These are phyloP conservation scores for Pseudoatta argentina DNA, from an alignment of 1,140 invertebrate species.

Conservation along the genomic window DNA sequence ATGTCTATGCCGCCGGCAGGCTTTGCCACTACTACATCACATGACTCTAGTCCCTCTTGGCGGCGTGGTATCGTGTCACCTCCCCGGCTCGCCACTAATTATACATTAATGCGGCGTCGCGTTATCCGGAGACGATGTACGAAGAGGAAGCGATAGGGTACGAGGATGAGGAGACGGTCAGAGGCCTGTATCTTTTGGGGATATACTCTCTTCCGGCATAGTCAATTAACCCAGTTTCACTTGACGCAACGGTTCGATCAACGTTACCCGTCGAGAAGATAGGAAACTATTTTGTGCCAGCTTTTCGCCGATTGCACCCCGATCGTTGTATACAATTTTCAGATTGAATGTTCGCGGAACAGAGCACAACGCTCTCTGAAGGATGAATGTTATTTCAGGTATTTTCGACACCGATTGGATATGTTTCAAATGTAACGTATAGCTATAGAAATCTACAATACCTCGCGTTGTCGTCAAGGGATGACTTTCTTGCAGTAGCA, in stretches of 20 bases:
- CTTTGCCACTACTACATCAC: constrained; percentile 77
- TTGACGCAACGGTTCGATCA: constrained; percentile 69
- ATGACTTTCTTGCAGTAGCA: background rate
- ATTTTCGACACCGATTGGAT: constrained; percentile 55
- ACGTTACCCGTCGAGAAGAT: constrained; percentile 50
- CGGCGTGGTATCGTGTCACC: constrained; percentile 73
- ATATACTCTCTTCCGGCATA: constrained; percentile 66
- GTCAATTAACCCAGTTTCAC: constrained; percentile 79
- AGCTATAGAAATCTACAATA: background rate
- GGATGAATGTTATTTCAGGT: constrained; percentile 49
- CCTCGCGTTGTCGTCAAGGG: background rate
- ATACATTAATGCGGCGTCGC: constrained; percentile 78
- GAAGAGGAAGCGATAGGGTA: constrained; percentile 52
- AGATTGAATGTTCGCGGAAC: constrained; percentile 55
- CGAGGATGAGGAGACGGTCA: background rate
- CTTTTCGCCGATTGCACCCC: constrained; percentile 56
- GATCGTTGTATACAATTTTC: constrained; percentile 63
- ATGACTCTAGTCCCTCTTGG: constrained; percentile 72
- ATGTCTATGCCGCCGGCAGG: constrained; percentile 78
- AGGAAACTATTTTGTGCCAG: constrained; percentile 53
- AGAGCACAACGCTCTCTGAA: constrained; percentile 31
- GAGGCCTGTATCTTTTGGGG: constrained; percentile 66
- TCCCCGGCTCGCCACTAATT: constrained; percentile 77
- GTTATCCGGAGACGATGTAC: constrained; percentile 75
- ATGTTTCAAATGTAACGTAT: constrained; percentile 54